Evolutionary conservation across 2,113 vertebrate genomes (phyloP).

Genomic region (Lampris incognitus): DNA sequence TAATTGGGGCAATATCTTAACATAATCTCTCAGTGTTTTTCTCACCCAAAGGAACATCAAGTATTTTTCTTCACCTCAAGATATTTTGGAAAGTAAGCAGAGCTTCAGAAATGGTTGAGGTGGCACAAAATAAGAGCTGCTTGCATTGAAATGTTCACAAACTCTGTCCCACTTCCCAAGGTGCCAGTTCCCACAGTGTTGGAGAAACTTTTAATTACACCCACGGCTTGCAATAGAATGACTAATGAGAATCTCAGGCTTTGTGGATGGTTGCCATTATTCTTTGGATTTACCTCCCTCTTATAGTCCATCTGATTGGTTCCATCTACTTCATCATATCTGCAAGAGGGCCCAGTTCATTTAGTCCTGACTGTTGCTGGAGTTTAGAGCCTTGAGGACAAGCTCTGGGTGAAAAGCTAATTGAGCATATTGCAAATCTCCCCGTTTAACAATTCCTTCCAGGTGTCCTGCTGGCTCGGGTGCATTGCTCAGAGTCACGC

Average conservation of each 20-base stretch:
- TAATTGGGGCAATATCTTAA: conserved; percentile 55
- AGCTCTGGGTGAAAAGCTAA: conserved; percentile 32
- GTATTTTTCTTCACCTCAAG: conserved; percentile 29
- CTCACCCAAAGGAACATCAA: conserved; percentile 26
- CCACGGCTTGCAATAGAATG: conserved; percentile 51
- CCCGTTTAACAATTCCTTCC: conserved; percentile 7
- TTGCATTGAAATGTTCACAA: conserved; percentile 53
- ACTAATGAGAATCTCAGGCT: conserved; percentile 69
- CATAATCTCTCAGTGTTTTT: conserved; percentile 32
- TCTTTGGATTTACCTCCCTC: conserved; percentile 22
- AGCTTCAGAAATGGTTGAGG: conserved; percentile 30
- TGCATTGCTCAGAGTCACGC: conserved; percentile 8
- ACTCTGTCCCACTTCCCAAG: conserved; percentile 52
- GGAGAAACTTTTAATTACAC: conserved; percentile 74
- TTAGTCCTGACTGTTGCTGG: conserved; percentile 32
- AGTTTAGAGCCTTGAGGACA: conserved; percentile 34
- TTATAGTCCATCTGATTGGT: conserved; percentile 34
- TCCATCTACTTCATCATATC: conserved; percentile 29
- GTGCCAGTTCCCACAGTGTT: conserved; percentile 38
- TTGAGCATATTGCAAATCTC: conserved; percentile 39
- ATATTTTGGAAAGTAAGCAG: conserved; percentile 26
- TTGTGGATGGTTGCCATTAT: conserved; percentile 50
- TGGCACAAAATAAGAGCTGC: conserved; percentile 15
- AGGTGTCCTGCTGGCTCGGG: conserved; percentile 6
- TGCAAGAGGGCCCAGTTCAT: conserved; percentile 10